Evolutionary conservation across 2,797 vertebrate species (phyloP).

Genomic region (Danio albolineatus): DNA sequence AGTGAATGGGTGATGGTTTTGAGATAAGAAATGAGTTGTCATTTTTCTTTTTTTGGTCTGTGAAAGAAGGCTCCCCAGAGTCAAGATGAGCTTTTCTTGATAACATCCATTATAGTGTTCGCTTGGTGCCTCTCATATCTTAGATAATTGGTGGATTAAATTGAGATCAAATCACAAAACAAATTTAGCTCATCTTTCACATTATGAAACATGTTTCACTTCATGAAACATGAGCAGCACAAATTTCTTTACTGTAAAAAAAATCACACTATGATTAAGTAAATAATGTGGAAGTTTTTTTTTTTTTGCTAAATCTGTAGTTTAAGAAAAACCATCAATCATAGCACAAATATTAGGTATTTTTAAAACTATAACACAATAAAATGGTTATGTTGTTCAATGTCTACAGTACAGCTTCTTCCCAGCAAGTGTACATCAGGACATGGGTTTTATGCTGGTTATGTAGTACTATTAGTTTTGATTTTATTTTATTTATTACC

Average conservation of each 20-base stretch:
- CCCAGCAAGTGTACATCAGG: too few relatives aligned
- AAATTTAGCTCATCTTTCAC: neutral
- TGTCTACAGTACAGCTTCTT: neutral
- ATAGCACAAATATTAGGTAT: neutral
- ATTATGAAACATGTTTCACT: neutral
- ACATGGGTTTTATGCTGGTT: too few relatives aligned
- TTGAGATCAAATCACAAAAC: neutral
- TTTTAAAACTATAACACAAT: neutral
- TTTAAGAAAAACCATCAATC: neutral
- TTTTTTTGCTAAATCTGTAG: too few relatives aligned
- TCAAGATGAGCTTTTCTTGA: constrained; percentile 14
- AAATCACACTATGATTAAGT: neutral
- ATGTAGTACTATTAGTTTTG: too few relatives aligned
- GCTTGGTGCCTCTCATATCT: constrained; percentile 36
- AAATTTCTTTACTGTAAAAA: neutral
- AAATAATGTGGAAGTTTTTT: neutral
- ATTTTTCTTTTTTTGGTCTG: constrained; percentile 46
- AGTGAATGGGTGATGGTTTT: constrained; percentile 39
- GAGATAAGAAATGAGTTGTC: constrained; percentile 42
- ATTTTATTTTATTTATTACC: too few relatives aligned
- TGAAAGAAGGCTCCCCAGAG: constrained; percentile 30
- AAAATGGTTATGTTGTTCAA: neutral
- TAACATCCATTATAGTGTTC: constrained; percentile 33
- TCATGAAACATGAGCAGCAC: neutral
- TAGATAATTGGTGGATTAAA: constrained; percentile 25